phyloP scores from a whole-genome alignment of 2,113 vertebrate species.

The Columba janthina region DNA sequence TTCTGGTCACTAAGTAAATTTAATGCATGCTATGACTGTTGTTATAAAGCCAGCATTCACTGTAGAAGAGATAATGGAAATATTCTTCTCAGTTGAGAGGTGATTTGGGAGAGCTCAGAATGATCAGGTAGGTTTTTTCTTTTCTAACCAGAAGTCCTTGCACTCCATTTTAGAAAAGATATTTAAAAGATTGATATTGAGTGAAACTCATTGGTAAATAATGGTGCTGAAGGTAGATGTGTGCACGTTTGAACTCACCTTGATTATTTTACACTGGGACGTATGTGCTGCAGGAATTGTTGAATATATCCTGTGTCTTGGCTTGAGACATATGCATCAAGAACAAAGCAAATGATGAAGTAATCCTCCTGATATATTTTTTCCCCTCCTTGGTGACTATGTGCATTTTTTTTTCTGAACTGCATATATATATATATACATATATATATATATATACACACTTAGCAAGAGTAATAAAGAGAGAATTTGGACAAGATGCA shows the following conservation, averaged over 20 bases:
- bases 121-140: not conserved
- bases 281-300: accelerated
- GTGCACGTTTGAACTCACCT: not conserved
- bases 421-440: not conserved
- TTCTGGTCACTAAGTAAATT: not conserved
- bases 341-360: not conserved
- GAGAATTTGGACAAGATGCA: constrained; percentile 28
- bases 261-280: not conserved
- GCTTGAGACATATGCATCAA: not conserved
- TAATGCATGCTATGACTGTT: not conserved
- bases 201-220: not conserved
- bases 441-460: not conserved
- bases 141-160: not conserved
- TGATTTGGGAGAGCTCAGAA: not conserved
- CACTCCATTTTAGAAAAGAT: not conserved
- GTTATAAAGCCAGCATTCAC: not conserved
- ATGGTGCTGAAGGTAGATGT: not conserved
- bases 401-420: not conserved
- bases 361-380: not conserved
- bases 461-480: not conserved
- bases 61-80: not conserved
- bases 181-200: not conserved
- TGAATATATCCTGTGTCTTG: not conserved
- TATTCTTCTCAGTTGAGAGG: not conserved
- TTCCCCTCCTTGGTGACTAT: not conserved